Conservation (phyloP, 2,113 vertebrate genomes). For the Dicerorhinus sumatrensis region DNA sequence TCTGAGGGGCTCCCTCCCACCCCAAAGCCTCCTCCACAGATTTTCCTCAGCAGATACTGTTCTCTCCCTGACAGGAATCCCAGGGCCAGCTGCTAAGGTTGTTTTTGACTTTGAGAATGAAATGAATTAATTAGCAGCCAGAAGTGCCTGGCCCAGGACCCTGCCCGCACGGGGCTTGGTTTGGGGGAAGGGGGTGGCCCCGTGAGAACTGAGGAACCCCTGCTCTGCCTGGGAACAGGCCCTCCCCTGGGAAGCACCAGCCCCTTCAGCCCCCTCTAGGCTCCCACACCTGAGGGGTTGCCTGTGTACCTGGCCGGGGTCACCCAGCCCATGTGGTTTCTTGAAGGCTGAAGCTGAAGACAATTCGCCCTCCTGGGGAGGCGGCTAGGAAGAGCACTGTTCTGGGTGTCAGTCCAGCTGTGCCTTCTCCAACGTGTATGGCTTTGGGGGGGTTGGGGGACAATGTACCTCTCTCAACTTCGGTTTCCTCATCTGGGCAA, state of each 20-base stretch:
- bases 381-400: neutral
- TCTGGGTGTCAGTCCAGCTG: neutral
- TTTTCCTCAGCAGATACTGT: neutral
- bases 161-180: neutral
- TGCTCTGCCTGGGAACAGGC: neutral
- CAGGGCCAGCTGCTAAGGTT: neutral
- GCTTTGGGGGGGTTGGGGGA: neutral
- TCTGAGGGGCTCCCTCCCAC: neutral
- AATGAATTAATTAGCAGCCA: neutral
- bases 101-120: neutral
- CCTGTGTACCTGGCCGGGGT: neutral
- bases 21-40: neutral
- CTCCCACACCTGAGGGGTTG: neutral
- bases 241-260: neutral
- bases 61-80: neutral
- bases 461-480: neutral
- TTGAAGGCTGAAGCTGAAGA: neutral
- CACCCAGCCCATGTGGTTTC: accelerated
- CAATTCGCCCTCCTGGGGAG: neutral
- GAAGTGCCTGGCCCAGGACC: neutral
- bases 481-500: neutral
- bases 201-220: accelerated
- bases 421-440: accelerated
- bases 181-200: too few species aligned
- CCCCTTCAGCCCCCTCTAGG: too few species aligned